Evolutionary conservation across 2,797 vertebrate species (phyloP), one percentile per base, ranked within the genome.

Genomic region (Epinephelus malabaricus): DNA sequence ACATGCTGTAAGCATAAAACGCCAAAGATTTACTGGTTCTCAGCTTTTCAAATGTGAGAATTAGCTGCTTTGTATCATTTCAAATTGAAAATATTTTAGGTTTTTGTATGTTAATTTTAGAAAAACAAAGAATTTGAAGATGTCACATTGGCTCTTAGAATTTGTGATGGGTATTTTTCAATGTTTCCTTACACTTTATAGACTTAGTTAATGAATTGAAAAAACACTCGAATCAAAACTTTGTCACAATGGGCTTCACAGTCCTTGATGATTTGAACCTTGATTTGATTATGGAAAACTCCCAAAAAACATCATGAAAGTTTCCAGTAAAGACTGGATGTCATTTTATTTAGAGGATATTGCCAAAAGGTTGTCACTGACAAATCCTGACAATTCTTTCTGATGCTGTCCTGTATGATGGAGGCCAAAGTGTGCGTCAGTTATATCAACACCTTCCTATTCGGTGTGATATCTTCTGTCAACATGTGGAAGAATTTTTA

Each of bases 391-490:
- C 72, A 59, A 30, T 86, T 73, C 38, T 70, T 30, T 58, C 54
- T 81, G 73, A 49, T 59, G 23, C 13, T 7, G 66, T 73, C 73
- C 81, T 58, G 60, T 47, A 63, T 25, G 65, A 78, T 72, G 65
- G 69, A 81, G 56, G 69, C 58, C 73, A 76, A 69, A 74, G 60
- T 84, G 80, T 72, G 56, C 58, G 61, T 74, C 56, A 14, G 19
- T 69, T 66, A 69, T 84, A 87, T 77, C 69, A 61, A 18, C 84
- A 59, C 69, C 45, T 84, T 78, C 58, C 50, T 21, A 21, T 51
- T 53, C 19, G 51, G 60, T 69, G 55, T 49, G 59, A 82, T 64
- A 84, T 90, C 81, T 84, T 43, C 75, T 73, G 81, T 88, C 85
- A 79, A 63, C 76, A 63, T 81, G 13, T 15, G 38, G 30, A 78